These are phyloP conservation scores for Danionella dracula DNA, from an alignment of 2,797 vertebrate genomes.

Conservation along the genomic window DNA sequence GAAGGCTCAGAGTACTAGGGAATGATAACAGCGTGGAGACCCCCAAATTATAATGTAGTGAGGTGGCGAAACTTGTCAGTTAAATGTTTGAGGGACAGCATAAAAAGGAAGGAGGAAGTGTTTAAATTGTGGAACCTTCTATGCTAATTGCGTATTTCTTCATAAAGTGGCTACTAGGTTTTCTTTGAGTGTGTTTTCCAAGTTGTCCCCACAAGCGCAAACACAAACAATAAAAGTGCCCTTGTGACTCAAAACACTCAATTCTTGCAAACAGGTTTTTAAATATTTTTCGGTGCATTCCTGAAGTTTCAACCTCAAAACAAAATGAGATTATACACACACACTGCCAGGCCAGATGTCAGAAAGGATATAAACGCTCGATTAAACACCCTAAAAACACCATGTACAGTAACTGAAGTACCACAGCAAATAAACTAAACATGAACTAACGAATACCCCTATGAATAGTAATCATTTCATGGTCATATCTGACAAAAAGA, in stretches of 20 bases:
- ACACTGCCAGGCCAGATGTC: not conserved
- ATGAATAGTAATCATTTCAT: no score
- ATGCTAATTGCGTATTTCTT: no score
- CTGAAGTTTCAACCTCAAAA: not conserved
- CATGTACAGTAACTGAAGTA: not conserved
- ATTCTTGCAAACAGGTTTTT: not conserved
- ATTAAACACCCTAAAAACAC: constrained; percentile 2
- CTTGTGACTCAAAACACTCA: not conserved
- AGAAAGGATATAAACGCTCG: not conserved
- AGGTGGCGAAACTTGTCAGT: no score
- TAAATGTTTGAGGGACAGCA: no score
- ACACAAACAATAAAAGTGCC: not conserved
- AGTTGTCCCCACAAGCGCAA: not conserved
- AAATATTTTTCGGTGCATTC: not conserved
- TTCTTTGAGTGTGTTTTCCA: not conserved
- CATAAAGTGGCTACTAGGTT: no score
- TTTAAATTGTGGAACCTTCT: no score
- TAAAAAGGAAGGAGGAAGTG: no score
- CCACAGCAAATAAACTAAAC: not conserved
- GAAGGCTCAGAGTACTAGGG: no score
- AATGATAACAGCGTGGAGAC: no score
- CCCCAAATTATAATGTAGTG: no score
- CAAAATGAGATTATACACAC: not conserved
- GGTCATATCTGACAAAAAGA: not conserved
- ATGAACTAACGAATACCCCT: no score